Evolutionary conservation across 2,888 invertebrate genomes (phyloP), one percentile per base, ranked within the genome.

Genomic region (Drosophila koepferae): DNA sequence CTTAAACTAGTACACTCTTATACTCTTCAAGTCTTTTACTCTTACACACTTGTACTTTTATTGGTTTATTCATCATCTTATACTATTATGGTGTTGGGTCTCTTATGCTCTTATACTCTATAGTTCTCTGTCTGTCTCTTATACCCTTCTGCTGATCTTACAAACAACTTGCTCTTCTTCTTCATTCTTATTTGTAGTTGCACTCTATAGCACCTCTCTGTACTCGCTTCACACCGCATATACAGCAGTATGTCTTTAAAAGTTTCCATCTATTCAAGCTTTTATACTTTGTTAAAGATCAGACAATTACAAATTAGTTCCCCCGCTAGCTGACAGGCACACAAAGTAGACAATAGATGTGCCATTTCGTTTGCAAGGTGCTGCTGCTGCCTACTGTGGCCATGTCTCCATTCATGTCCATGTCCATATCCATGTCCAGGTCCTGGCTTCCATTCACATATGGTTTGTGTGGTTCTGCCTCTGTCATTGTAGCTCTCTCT

Each of bases 261-360:
- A 49, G 31, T 8, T 6, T 5, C 1, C 16, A 9, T 12, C 31
- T 34, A 34, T 34, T n/a, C 9, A 0, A 10, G 8, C 49, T 34
- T 3, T 46, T 20, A 46, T 38, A 4, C n/a, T 14, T 12, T 18
- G 31, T 16, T 44, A 36, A 58, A 31, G 61, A 74, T 56, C 18
- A 18, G 61, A 49, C 58, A 51, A 59, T 63, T 54, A 49, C 18
- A 14, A 43, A 43, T 53, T 46, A 59, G 63, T 46, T 56, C 34
- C 49, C 44, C 40, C 46, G 18, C 62, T 10, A 10, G 20, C 43
- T 63, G 54, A 43, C 41, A 36, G 60, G 46, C 61, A 78, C 72
- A 82, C 61, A 51, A 59, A 64, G 69, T 46, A 72, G 75, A 84
- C 85, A 83, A 81, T 81, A 68, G 63, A 65, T 49, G 73, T 60